These are phyloP conservation scores for Cephalopholis sonnerati DNA, from an alignment of 2,113 vertebrate species.

Conservation along the genomic window DNA sequence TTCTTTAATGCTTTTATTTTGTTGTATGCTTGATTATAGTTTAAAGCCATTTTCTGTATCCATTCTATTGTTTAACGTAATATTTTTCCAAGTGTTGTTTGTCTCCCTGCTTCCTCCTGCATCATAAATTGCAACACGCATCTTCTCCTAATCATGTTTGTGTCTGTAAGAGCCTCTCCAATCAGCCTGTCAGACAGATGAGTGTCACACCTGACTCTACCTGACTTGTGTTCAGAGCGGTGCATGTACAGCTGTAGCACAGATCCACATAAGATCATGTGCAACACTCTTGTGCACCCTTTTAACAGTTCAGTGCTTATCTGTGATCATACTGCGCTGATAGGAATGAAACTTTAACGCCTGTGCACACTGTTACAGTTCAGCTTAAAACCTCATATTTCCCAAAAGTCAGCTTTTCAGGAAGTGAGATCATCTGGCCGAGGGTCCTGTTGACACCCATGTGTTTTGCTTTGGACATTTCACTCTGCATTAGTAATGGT, in stretches of 20 bases:
- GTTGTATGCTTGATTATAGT: neutral
- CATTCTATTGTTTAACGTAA: neutral
- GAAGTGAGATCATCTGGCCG: constrained; percentile 43
- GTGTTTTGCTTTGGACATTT: constrained; percentile 12
- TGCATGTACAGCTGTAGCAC: constrained; percentile 1
- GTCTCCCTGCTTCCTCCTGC: constrained; percentile 7
- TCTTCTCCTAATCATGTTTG: neutral
- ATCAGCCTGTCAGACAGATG: constrained; percentile 24
- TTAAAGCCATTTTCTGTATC: neutral
- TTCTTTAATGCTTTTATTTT: neutral
- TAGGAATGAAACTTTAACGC: neutral
- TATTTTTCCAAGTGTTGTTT: neutral
- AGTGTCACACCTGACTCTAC: constrained; percentile 31
- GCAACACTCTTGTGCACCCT: constrained; percentile 1
- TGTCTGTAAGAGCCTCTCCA: constrained; percentile 22
- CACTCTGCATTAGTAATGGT: neutral
- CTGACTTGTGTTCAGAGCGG: constrained; percentile 17
- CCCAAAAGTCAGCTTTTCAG: constrained; percentile 30
- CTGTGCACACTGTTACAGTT: neutral
- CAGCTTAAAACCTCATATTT: neutral
- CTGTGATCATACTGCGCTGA: neutral
- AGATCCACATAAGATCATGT: constrained; percentile 15
- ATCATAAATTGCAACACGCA: neutral
- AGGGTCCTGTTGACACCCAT: neutral
- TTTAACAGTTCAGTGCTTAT: constrained; percentile 12